phyloP scores from a whole-genome alignment of 2,113 vertebrate genomes.

The Paralichthys olivaceus region DNA sequence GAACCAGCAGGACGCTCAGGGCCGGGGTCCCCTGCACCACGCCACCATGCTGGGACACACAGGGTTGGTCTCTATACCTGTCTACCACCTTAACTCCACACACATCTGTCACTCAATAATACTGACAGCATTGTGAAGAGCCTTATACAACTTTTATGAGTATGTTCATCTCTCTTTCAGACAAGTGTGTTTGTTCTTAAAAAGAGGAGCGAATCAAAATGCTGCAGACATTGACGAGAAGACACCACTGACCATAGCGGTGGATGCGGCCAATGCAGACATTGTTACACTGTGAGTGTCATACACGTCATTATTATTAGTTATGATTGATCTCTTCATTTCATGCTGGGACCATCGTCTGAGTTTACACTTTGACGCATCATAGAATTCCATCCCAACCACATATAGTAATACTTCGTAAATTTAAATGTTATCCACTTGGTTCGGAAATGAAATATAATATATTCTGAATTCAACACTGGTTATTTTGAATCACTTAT shows the following conservation, averaged over 20 bases:
- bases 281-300: constrained; percentile 95
- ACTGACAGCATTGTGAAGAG: background rate
- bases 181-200: constrained; percentile 97
- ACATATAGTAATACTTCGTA: background rate
- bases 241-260: constrained; percentile 92
- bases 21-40: constrained; percentile 94
- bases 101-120: background rate
- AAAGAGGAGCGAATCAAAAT: constrained; percentile 97
- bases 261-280: constrained; percentile 97
- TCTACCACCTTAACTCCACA: background rate
- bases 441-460: background rate
- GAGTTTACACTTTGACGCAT: background rate
- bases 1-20: constrained; percentile 92
- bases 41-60: constrained; percentile 96
- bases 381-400: background rate
- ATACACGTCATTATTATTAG: background rate
- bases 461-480: background rate
- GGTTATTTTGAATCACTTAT: background rate
- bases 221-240: constrained; percentile 94
- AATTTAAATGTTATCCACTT: background rate
- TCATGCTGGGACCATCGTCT: background rate
- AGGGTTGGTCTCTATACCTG: constrained; percentile 80
- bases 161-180: constrained; percentile 70
- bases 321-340: background rate
- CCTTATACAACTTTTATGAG: background rate